Evolutionary conservation across 2,797 vertebrate genomes (phyloP).

Genomic region (Alosa sapidissima): DNA sequence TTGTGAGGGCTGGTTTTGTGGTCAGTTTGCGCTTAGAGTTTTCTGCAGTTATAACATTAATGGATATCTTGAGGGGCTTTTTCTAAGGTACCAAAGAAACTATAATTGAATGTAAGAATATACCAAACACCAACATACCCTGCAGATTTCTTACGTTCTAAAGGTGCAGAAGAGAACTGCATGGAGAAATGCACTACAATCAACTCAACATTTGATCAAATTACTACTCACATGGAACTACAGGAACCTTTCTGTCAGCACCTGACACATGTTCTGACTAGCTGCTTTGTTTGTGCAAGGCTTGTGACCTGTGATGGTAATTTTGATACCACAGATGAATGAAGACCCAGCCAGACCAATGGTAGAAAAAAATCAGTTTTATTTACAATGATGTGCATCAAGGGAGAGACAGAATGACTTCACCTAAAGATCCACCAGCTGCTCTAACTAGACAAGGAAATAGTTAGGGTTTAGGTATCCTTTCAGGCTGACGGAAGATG

Average conservation of each 20-base stretch:
- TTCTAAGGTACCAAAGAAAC: background rate
- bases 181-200: background rate
- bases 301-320: too few relatives aligned
- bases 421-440: too few relatives aligned
- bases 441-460: too few relatives aligned
- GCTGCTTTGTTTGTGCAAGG: background rate
- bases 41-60: too few relatives aligned
- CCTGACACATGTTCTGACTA: background rate
- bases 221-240: background rate
- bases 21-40: slow-evolving; percentile 10
- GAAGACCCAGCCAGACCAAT: too few relatives aligned
- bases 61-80: background rate
- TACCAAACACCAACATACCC: background rate
- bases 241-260: background rate
- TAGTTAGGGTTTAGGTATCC: too few relatives aligned
- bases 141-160: slow-evolving; percentile 4
- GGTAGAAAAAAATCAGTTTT: too few relatives aligned
- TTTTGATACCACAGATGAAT: too few relatives aligned
- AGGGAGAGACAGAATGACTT: too few relatives aligned
- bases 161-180: background rate
- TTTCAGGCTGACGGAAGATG: too few relatives aligned
- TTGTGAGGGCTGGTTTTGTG: slow-evolving; percentile 3
- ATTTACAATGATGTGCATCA: too few relatives aligned
- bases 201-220: background rate
- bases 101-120: background rate